A percentile compares a stretch with the other conserved stretches of the same genome.
Evolutionary conservation across 1,140 invertebrate genomes (phyloP).

Genomic region (Melanaphis sacchari): DNA sequence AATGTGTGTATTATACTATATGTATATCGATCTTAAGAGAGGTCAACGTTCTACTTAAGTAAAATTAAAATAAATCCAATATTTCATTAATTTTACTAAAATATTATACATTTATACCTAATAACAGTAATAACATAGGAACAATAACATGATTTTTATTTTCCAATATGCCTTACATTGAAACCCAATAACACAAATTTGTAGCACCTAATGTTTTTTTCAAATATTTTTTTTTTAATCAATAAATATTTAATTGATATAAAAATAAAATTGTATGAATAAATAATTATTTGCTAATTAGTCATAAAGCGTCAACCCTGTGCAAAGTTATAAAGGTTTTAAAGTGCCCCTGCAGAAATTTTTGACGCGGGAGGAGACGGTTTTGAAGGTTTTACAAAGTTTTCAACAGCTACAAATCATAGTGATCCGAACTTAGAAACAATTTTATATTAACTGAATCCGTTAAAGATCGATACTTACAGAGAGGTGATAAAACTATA

Average conservation of each 20-base stretch:
- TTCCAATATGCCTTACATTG: background rate
- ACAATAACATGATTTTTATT: background rate
- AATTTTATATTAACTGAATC: no score
- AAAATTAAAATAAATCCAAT: constrained; percentile 11
- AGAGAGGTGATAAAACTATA: no score
- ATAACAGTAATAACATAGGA: background rate
- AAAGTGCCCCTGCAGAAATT: no score
- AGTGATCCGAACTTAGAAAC: no score
- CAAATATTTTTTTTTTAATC: background rate
- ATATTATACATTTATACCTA: background rate
- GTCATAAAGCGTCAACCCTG: background rate
- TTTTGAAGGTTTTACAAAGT: background rate
- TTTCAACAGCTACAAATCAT: no score
- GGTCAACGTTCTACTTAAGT: background rate
- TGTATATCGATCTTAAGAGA: background rate
- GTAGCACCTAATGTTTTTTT: background rate
- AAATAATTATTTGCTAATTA: background rate
- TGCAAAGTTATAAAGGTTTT: background rate
- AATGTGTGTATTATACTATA: background rate
- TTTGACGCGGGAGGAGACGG: no score
- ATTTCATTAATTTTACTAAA: background rate
- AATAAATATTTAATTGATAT: background rate
- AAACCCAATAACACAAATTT: background rate
- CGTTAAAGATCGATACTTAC: no score
- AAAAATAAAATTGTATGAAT: background rate